phyloP scores from a whole-genome alignment of 2,888 invertebrate species.

The Nomada ferruginata region DNA sequence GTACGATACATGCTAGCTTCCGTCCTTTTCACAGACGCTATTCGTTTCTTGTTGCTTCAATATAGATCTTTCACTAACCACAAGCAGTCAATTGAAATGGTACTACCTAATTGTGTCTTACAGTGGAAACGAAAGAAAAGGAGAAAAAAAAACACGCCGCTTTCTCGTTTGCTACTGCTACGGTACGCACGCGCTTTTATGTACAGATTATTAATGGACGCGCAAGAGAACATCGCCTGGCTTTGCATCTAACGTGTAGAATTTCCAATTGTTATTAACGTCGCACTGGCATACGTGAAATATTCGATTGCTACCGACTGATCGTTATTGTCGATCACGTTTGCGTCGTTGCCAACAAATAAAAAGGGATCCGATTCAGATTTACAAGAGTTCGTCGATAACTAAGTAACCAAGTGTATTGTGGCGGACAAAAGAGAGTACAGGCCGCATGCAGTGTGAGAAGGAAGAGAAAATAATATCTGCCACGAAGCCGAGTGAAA shows the following conservation, averaged over 20 bases:
- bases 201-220: constrained; percentile 48
- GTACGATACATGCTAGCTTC: constrained; percentile 13
- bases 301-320: not conserved
- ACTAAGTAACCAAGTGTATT: not conserved
- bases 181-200: constrained; percentile 29
- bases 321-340: not conserved
- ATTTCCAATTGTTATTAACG: not conserved
- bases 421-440: not conserved
- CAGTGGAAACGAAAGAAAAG: constrained; percentile 31
- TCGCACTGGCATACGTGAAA: not conserved
- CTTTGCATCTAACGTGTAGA: constrained; percentile 8
- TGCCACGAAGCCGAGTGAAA: constrained; percentile 29
- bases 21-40: not conserved
- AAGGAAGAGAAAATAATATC: not conserved
- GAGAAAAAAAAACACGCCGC: constrained; percentile 1
- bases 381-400: not conserved
- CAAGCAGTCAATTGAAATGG: constrained; percentile 40
- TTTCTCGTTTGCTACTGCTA: constrained; percentile 41
- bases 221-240: constrained; percentile 53
- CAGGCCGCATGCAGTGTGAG: constrained; percentile 19
- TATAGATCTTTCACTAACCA: constrained; percentile 29
- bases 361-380: not conserved
- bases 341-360: no score
- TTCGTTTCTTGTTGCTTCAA: not conserved
- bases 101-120: constrained; percentile 36